phyloP scores from a whole-genome alignment of 2,113 vertebrate species.

The Chloropsis cyanopogon region DNA sequence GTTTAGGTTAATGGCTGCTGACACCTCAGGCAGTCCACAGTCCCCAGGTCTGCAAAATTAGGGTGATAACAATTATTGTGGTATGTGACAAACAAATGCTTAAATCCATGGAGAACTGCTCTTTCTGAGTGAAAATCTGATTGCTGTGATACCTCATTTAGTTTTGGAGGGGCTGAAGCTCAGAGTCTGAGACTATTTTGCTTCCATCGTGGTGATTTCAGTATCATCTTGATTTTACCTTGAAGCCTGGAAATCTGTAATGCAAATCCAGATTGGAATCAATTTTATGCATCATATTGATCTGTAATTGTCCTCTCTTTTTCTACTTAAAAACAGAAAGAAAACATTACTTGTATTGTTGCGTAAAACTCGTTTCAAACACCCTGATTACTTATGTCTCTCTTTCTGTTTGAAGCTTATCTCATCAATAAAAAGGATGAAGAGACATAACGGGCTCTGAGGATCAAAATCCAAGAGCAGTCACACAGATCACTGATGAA shows the following conservation, averaged over 20 bases:
- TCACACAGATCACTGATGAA: not conserved
- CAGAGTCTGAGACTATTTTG: not conserved
- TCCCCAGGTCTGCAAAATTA: not conserved
- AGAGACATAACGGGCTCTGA: not conserved
- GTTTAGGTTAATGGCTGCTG: not conserved
- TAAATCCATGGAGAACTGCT: not conserved
- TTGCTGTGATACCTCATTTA: not conserved
- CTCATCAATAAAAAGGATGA: not conserved
- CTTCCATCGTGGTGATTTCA: not conserved
- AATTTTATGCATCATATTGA: not conserved
- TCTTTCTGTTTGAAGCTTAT: not conserved
- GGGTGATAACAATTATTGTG: not conserved
- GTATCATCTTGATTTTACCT: not conserved
- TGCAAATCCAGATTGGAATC: not conserved
- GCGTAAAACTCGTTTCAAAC: not conserved
- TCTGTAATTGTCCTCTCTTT: not conserved
- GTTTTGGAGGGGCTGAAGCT: not conserved
- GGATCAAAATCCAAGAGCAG: not conserved
- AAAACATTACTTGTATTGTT: not conserved
- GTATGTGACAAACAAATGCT: not conserved
- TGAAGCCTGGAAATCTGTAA: not conserved
- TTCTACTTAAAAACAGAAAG: not conserved
- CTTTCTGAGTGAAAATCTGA: not conserved
- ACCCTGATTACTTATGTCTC: not conserved
- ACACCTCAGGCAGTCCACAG: not conserved